Evolutionary conservation across 2,888 invertebrate genomes (phyloP), one percentile per base, ranked within the genome.

Genomic region (Ernsta delagoae): DNA sequence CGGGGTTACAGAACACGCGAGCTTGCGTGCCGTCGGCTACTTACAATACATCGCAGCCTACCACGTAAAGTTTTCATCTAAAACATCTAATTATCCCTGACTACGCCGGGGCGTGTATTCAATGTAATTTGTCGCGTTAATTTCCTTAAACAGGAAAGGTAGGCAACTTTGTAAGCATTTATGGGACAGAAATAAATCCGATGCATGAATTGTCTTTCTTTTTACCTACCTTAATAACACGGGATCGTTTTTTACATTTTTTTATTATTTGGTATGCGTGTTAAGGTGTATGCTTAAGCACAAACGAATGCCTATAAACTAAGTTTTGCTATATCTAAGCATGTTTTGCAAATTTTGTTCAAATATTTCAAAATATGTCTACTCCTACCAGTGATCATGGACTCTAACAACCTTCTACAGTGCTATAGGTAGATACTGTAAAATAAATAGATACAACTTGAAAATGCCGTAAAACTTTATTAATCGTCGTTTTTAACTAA

Each of bases 21-120:
- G 4, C 65, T 92, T 61, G 90, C 92, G 90, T 92, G 92, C 87
- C 87, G 88, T 59, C 86, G 87, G 88, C 73, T 78, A 83, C 75
- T 90, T 79, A 79, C 78, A 79, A 77, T 79, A 80, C 76, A 77
- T 73, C 81, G 60, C 41, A 43, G 60, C 66, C 66, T 41, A 66
- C 60, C 80, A 83, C 79, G 79, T 80, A 81, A 83, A 79, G 73
- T 78, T 80, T 81, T 76, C 82, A 80, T 81, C 80, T 78, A 80
- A 83, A 86, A 80, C 79, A 74, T 78, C 78, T 81, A 78, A 81
- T 77, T 78, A 81, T 75, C 76, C 73, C 76, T 48, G 36, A 59
- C 66, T 66, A 59, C 50, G 24, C 39, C 12, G 50, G 79, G 75
- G 71, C 64, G 68, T 70, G 70, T 72, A 74, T 73, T 72, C 70